These are phyloP conservation scores for Eupsilia transversa DNA, from an alignment of 2,888 invertebrate genomes.

Conservation along the genomic window DNA sequence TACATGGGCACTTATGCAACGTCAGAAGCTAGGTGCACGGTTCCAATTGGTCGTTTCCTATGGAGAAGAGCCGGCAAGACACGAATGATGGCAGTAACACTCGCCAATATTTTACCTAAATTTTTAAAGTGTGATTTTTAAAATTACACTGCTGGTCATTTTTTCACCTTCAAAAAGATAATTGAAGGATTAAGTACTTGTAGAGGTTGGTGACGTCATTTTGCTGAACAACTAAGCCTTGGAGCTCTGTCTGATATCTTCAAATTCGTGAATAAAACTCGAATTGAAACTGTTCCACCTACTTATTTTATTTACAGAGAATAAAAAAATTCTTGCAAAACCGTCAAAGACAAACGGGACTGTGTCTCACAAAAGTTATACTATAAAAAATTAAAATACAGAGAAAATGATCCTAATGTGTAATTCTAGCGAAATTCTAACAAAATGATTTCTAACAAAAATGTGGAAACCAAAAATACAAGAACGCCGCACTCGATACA, in stretches of 20 bases:
- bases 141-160: not conserved
- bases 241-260: not conserved
- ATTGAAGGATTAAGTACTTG: slow-evolving; percentile 2
- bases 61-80: no score
- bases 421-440: not conserved
- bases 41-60: no score
- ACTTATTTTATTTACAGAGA: not conserved
- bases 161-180: no score
- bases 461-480: not conserved
- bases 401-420: rapidly evolving
- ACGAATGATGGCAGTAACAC: not conserved
- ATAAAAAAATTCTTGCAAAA: no score
- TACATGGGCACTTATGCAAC: no score
- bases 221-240: not conserved
- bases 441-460: not conserved
- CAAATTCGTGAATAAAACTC: not conserved
- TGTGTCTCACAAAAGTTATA: not conserved
- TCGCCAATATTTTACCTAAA: not conserved
- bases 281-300: not conserved
- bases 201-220: not conserved
- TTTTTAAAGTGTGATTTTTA: not conserved
- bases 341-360: not conserved
- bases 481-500: slow-evolving; percentile 13
- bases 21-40: no score
- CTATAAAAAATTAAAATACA: not conserved